A percentile compares a stretch with the other conserved stretches of the same genome.
Conservation (phyloP, 2,888 invertebrate species). For the Nudaria mundana region DNA sequence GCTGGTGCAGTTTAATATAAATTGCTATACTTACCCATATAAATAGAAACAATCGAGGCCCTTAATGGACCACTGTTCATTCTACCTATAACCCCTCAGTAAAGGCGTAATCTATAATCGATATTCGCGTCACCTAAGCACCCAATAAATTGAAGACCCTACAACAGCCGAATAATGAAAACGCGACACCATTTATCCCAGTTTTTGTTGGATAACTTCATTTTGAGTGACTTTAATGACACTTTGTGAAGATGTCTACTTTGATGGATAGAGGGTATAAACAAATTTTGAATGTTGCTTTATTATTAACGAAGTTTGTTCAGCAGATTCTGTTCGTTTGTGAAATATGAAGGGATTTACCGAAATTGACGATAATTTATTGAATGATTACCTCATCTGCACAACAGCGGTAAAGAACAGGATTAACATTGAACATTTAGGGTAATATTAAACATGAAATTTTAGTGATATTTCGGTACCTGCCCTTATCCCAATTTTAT, state of each 20-base stretch:
- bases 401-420: too few species aligned
- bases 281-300: constrained; percentile 26
- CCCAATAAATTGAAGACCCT: constrained; percentile 30
- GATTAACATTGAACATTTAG: too few species aligned
- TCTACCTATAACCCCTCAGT: constrained; percentile 20
- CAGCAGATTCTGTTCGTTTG: constrained; percentile 61
- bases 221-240: constrained; percentile 33
- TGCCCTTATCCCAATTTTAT: too few species aligned
- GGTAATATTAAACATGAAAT: too few species aligned
- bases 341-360: constrained; percentile 66
- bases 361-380: constrained; percentile 70
- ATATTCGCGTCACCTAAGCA: constrained; percentile 35
- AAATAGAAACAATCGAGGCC: constrained; percentile 33
- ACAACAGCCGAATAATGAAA: constrained; percentile 28
- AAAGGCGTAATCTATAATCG: constrained; percentile 42
- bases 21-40: too few species aligned
- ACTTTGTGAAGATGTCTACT: constrained; percentile 42
- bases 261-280: constrained; percentile 45
- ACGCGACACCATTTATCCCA: constrained; percentile 30
- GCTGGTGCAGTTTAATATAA: too few species aligned
- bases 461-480: too few species aligned
- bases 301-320: constrained; percentile 45
- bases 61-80: constrained; percentile 33
- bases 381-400: constrained; percentile 56
- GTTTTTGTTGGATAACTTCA: constrained; percentile 38